Percentiles rank a stretch among this genome's conserved stretches.
Evolutionary conservation across 2,113 vertebrate species (phyloP).

Genomic region (Embiotoca jacksoni): DNA sequence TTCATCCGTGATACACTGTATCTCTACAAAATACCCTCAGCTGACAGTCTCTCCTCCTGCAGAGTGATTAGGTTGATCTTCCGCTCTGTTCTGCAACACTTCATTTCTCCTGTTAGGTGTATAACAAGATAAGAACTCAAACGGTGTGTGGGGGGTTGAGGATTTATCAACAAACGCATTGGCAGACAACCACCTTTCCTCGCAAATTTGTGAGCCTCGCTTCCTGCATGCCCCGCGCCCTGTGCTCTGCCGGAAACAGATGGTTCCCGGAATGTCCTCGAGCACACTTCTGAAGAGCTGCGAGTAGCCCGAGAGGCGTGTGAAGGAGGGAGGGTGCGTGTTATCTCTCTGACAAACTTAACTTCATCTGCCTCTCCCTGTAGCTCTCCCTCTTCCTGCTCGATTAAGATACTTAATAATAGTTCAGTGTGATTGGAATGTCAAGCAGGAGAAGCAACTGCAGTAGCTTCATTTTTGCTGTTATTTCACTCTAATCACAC

Average conservation of each 20-base stretch:
- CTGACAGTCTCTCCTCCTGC: slow-evolving; percentile 21
- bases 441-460: slow-evolving; percentile 8
- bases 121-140: slow-evolving; percentile 60
- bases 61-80: slow-evolving; percentile 36
- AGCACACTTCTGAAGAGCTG: slow-evolving; percentile 82
- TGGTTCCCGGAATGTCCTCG: slow-evolving; percentile 88
- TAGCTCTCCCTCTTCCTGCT: slow-evolving; percentile 38
- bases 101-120: slow-evolving; percentile 71
- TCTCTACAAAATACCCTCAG: slow-evolving; percentile 7
- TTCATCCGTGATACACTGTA: slow-evolving; percentile 21
- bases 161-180: slow-evolving; percentile 78
- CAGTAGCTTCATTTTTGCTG: slow-evolving; percentile 1
- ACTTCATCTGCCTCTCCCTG: slow-evolving; percentile 52
- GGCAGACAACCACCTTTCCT: slow-evolving; percentile 85
- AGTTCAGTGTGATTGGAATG: slow-evolving; percentile 14
- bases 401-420: slow-evolving; percentile 30
- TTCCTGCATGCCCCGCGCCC: slow-evolving; percentile 80
- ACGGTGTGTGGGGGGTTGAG: slow-evolving; percentile 10
- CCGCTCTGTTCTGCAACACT: slow-evolving; percentile 61
- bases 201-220: slow-evolving; percentile 81
- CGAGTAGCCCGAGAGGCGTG: slow-evolving; percentile 76
- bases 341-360: slow-evolving; percentile 57
- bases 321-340: slow-evolving; percentile 51
- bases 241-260: slow-evolving; percentile 84
- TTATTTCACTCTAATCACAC: neutral